Percentiles rank a stretch among this genome's conserved stretches.
Conservation (phyloP, 2,113 vertebrate species). For the Paratilapia polleni region DNA sequence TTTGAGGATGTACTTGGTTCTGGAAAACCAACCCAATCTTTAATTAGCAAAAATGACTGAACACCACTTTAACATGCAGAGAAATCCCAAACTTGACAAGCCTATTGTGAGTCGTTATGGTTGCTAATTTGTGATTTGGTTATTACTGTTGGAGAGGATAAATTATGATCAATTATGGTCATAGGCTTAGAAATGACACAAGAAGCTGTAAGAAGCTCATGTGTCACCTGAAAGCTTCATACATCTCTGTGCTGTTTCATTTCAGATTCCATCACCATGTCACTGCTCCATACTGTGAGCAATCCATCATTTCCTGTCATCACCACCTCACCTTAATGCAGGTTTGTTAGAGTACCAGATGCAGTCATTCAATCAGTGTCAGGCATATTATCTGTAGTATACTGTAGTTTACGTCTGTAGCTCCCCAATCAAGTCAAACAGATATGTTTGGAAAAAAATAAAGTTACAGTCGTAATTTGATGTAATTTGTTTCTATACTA, state of each 20-base stretch:
- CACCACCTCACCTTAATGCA: constrained; percentile 5
- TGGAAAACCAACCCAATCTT: background rate
- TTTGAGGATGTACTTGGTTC: background rate
- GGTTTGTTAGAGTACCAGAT: constrained; percentile 16
- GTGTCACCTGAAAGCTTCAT: constrained; percentile 34
- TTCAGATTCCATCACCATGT: constrained; percentile 37
- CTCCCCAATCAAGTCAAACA: background rate
- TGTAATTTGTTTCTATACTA: no score
- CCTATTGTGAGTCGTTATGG: no score
- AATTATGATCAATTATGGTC: background rate
- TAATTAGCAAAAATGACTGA: background rate
- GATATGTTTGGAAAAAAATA: background rate
- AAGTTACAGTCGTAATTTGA: no score
- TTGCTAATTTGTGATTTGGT: no score
- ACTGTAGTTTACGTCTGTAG: background rate
- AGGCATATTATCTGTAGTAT: background rate
- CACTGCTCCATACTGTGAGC: constrained; percentile 12
- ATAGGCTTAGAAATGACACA: background rate
- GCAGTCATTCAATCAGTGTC: constrained; percentile 52
- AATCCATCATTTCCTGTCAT: constrained; percentile 49
- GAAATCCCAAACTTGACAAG: background rate
- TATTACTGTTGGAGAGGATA: no score
- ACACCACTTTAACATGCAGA: background rate
- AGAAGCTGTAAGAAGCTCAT: background rate
- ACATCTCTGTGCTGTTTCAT: constrained; percentile 23